Evolutionary conservation across 2,888 invertebrate species (phyloP).

Genomic region (Drosophila anomelani): DNA sequence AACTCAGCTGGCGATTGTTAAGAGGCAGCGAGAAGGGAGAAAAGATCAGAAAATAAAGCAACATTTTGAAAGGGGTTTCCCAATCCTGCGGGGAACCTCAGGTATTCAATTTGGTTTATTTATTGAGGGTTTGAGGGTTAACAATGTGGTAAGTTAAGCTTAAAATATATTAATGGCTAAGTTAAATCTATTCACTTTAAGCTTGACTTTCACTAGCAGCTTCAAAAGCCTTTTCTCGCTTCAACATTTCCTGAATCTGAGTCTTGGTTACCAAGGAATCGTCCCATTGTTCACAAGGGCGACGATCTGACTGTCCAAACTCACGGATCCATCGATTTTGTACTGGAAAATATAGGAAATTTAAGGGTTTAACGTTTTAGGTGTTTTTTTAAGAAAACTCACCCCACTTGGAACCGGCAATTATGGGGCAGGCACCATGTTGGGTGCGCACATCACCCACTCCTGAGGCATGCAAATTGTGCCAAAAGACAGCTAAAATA

Average conservation of each 20-base stretch:
- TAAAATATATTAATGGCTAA: neutral
- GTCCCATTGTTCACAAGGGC: conserved; percentile 85
- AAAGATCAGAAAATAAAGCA: conserved; percentile 58
- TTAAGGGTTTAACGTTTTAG: neutral
- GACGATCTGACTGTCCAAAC: conserved; percentile 90
- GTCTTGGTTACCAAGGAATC: conserved; percentile 35
- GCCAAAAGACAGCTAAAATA: conserved; percentile 92
- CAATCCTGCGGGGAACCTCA: conserved; percentile 48
- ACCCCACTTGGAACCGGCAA: conserved; percentile 99
- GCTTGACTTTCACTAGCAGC: neutral
- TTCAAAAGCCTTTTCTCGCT: neutral
- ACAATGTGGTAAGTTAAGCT: neutral
- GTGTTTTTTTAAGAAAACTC: conserved; percentile 59
- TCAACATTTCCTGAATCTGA: conserved; percentile 8
- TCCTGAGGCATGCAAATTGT: conserved; percentile 95
- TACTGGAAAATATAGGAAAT: conserved; percentile 84
- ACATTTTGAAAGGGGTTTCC: conserved; percentile 57
- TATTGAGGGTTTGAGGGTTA: neutral
- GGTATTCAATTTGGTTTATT: conserved; percentile 38
- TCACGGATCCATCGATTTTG: conserved; percentile 96
- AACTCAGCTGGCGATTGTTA: conserved; percentile 54
- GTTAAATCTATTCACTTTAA: neutral
- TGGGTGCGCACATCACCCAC: conserved; percentile 94
- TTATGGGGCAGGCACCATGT: conserved; percentile 98
- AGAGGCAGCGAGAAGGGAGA: conserved; percentile 46